phyloP scores from a whole-genome alignment of 2,888 invertebrate species.

The Trypoxylon attenuatum region DNA sequence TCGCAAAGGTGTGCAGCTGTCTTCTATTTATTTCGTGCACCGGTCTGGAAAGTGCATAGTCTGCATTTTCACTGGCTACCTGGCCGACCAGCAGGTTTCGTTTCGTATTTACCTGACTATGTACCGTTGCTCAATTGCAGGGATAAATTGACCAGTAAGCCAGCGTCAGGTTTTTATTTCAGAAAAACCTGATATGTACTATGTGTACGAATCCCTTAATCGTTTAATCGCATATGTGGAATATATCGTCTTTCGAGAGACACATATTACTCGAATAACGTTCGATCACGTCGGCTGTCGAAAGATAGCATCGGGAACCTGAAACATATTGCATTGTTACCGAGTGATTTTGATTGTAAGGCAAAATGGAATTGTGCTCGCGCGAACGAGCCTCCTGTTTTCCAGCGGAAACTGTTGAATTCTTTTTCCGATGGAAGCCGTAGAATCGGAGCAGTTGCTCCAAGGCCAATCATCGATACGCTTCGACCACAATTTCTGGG shows the following conservation, averaged over 20 bases:
- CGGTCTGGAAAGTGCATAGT: not conserved
- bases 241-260: no score
- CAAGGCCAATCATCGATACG: constrained; percentile 36
- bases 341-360: no score
- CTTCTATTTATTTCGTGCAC: not conserved
- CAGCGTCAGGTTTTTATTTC: no score
- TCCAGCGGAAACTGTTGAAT: constrained; percentile 42
- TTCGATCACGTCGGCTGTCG: no score
- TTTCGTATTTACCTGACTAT: not conserved
- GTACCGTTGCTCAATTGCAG: not conserved
- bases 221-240: no score
- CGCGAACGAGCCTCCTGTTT: constrained; percentile 2
- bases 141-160: no score
- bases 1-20: not conserved
- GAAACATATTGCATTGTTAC: no score
- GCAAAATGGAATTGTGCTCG: constrained; percentile 11
- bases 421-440: constrained; percentile 36
- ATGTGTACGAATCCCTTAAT: no score
- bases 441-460: constrained; percentile 32
- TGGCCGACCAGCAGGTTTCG: not conserved
- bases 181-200: no score
- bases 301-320: no score
- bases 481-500: not conserved
- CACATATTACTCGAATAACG: no score
- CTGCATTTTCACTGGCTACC: not conserved